These are phyloP conservation scores for Drymonia ruficornis DNA, from an alignment of 2,888 invertebrate genomes.

Conservation along the genomic window DNA sequence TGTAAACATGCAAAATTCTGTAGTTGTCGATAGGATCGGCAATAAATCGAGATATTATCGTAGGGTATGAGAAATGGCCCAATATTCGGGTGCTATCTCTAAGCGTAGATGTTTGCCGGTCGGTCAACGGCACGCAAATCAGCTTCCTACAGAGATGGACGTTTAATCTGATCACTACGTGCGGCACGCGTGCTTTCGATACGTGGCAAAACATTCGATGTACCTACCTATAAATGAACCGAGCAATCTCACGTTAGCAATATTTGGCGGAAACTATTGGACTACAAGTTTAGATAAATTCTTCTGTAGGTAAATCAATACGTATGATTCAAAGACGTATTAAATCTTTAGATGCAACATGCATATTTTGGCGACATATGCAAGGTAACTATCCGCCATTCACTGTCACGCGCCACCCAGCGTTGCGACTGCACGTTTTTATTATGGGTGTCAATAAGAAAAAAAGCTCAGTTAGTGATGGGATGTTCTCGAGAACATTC, in stretches of 20 bases:
- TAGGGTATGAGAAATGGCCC: conserved; percentile 8
- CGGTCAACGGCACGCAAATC: conserved; percentile 27
- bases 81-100: conserved; percentile 5
- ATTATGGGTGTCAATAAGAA: no score
- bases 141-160: conserved; percentile 26
- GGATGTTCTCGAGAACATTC: no score
- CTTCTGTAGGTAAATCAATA: no score
- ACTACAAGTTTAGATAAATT: neutral
- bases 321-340: no score
- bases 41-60: neutral
- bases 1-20: conserved; percentile 1
- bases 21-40: neutral
- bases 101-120: conserved; percentile 11
- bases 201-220: conserved; percentile 21
- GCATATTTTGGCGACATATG: no score
- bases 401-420: no score
- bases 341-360: no score
- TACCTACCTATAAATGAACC: conserved; percentile 14
- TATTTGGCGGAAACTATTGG: neutral
- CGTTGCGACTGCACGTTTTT: no score
- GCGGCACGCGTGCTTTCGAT: conserved; percentile 10
- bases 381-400: no score
- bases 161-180: conserved; percentile 29
- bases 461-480: no score
- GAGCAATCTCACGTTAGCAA: neutral